A percentile compares a stretch with the other conserved stretches of the same genome.
These are phyloP conservation scores for Dermatemys mawii DNA, from an alignment of 2,113 vertebrate species.

Conservation along the genomic window DNA sequence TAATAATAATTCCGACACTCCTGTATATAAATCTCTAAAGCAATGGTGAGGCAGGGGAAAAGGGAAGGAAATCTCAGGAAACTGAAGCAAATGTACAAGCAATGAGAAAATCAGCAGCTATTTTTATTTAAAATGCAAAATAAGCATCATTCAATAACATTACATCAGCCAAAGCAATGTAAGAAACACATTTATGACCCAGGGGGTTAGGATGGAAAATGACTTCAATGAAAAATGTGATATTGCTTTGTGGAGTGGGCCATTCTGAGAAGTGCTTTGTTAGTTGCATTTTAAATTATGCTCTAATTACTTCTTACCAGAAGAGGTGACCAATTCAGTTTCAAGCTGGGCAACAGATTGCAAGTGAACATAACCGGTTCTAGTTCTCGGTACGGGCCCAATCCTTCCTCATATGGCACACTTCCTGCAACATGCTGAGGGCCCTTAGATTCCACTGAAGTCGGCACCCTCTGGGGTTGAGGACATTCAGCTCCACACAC, in stretches of 20 bases:
- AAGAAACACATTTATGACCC: background rate
- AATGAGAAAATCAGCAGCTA: background rate
- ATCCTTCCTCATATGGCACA: background rate
- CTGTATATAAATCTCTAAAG: background rate
- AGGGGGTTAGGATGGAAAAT: background rate
- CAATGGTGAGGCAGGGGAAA: background rate
- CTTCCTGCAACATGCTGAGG: background rate
- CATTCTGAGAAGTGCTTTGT: background rate
- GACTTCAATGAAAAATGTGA: background rate
- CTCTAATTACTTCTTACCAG: background rate
- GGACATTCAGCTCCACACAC: background rate
- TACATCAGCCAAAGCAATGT: fast-evolving
- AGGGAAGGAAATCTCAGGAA: background rate
- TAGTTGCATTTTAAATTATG: background rate
- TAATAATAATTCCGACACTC: background rate
- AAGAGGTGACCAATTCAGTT: background rate
- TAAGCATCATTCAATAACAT: background rate
- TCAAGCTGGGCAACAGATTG: background rate
- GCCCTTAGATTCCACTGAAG: background rate
- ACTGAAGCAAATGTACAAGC: background rate
- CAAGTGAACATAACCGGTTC: background rate
- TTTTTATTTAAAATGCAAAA: background rate
- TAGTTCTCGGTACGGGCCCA: background rate
- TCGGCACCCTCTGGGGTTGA: background rate
- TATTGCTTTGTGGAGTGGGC: background rate